Evolutionary conservation across 2,797 vertebrate genomes (phyloP).

Genomic region (Macropus fuliginosus): DNA sequence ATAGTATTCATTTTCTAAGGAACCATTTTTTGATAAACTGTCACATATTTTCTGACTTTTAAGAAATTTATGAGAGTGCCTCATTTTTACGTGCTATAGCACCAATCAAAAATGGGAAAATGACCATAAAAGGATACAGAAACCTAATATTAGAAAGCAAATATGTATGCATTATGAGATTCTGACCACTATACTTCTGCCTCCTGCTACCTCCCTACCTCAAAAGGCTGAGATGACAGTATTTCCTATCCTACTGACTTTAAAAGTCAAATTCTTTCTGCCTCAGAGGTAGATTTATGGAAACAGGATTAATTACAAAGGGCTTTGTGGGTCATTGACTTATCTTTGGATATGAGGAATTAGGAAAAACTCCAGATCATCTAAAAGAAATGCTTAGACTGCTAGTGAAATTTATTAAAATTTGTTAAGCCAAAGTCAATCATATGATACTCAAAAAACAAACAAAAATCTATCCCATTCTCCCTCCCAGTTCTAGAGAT

Average conservation of each 20-base stretch:
- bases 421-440: not conserved
- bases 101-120: conserved; percentile 22
- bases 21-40: not conserved
- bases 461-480: not conserved
- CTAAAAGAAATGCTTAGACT: not conserved
- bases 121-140: not conserved
- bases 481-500: not conserved
- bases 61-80: not conserved
- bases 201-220: not conserved
- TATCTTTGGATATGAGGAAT: not conserved
- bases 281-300: not conserved
- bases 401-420: not conserved
- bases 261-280: not conserved
- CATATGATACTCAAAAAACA: not conserved
- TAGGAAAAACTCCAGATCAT: not conserved
- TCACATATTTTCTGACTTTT: not conserved
- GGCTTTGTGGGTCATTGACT: not conserved
- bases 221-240: not conserved
- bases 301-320: not conserved
- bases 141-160: not conserved
- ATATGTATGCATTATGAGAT: not conserved
- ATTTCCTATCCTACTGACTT: not conserved
- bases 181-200: not conserved
- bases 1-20: not conserved
- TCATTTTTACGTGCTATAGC: not conserved